Percentiles rank a stretch among this genome's conserved stretches.
phyloP scores from a whole-genome alignment of 2,888 invertebrate species.

The Hermaeophaga mercurialis region DNA sequence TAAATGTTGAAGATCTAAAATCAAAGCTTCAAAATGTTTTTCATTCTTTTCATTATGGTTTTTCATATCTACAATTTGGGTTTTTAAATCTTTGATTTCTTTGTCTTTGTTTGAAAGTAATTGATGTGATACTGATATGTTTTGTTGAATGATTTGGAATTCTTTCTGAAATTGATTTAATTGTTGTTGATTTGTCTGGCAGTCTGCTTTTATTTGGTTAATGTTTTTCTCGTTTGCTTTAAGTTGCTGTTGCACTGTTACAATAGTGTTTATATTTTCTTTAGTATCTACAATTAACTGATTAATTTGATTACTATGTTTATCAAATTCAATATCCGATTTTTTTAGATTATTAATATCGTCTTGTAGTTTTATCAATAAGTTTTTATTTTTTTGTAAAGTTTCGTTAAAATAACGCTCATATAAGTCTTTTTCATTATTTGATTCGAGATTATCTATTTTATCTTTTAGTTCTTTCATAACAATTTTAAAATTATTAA shows the following conservation, averaged over 20 bases:
- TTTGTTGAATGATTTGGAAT: background rate
- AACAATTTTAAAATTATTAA: background rate
- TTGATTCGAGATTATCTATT: background rate
- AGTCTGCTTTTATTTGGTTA: background rate
- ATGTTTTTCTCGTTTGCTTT: background rate
- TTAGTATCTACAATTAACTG: background rate
- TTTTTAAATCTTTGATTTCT: background rate
- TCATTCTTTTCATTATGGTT: background rate
- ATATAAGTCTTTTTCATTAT: background rate
- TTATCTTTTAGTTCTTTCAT: background rate
- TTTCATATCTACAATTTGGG: constrained; percentile 3
- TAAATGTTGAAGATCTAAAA: background rate
- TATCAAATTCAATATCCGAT: background rate
- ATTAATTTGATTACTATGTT: background rate
- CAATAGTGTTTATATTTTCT: background rate
- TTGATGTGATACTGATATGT: background rate
- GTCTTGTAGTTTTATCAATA: background rate
- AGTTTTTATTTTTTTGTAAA: background rate
- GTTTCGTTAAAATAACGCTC: background rate
- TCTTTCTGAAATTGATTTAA: background rate
- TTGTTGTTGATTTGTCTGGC: background rate
- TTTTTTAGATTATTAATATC: background rate
- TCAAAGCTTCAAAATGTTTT: background rate
- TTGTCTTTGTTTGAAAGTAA: background rate
- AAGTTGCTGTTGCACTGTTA: background rate